Evolutionary conservation across 2,113 vertebrate genomes (phyloP).

Genomic region (Microtus ochrogaster): DNA sequence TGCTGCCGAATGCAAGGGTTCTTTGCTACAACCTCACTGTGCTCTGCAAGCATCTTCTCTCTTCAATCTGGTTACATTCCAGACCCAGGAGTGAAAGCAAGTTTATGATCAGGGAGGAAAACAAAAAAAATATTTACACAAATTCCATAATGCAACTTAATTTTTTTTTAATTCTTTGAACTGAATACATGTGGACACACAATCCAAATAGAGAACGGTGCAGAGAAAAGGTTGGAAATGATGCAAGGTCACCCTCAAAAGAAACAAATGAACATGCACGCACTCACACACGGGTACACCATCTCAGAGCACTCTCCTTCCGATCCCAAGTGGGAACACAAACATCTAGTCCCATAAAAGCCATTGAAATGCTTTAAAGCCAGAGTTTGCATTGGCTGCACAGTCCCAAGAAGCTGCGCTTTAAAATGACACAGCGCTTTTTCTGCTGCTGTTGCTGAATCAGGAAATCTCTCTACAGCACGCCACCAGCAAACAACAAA

Average conservation of each 20-base stretch:
- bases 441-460: no score
- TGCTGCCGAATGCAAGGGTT: constrained; percentile 42
- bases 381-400: no score
- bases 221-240: background rate
- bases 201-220: background rate
- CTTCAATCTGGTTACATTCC: constrained; percentile 67
- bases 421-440: no score
- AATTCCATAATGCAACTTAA: constrained; percentile 46
- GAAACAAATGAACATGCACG: background rate
- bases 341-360: no score
- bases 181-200: background rate
- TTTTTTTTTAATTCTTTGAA: background rate
- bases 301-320: no score
- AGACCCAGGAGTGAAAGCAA: constrained; percentile 65
- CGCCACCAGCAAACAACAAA: no score
- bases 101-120: constrained; percentile 65
- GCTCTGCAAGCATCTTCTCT: constrained; percentile 63
- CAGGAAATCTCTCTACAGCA: no score
- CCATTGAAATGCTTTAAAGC: no score
- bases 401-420: no score
- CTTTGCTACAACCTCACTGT: constrained; percentile 48
- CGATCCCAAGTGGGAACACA: no score
- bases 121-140: constrained; percentile 76
- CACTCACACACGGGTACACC: background rate
- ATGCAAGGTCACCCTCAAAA: background rate